Base-by-base conservation (phyloP, 2,888 invertebrate species). In the Ommatoiulus sabulosus region DNA sequence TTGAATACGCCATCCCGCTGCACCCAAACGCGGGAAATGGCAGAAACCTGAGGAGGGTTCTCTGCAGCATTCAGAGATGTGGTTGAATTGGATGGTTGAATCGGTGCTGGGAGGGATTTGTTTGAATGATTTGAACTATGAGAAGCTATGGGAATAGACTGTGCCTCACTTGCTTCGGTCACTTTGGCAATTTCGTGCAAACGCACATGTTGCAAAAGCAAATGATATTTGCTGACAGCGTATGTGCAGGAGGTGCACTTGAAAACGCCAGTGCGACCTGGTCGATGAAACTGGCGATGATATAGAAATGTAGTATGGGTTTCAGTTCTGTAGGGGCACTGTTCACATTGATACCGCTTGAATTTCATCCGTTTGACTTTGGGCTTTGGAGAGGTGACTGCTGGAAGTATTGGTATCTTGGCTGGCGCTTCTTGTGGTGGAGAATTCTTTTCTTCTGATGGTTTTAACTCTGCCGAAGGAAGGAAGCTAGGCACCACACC, bases 291-390 rank as follows among this genome's bases (percentile, higher is more conserved):
- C 91, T 97, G 97, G 91, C 96, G 96, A 92, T 97, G 97, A 92
- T 97, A 97, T 92, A 96, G 94, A 92, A 95, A 97, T 92, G 97
- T 97, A 44, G 96, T 96, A 92, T 96, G 96, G 92, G 96, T 96
- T 92, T 97, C 96, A 72, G 96, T 96, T 90, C 96, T 96, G 92
- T 96, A 97, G 0, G 97, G 97, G 92, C 97, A 97, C 89, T 95
- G 95, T 6, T 94, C 94, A 92, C 97, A 97, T 91, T 95, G 95
- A 92, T 96, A 96, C 90, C 96, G 94, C 91, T 96, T 96, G 4
- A 90, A 89, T 87, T 43, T 44, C 46, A 8, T 3, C 4, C 24
- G 44, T 17, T 7, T 48, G 43, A 52, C 24, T 85, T 85, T 46
- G 44, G 85, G 85, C 44, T 44, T 85, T 44, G 85, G 46, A n/a